Percentiles rank a stretch among this genome's conserved stretches.
phyloP scores from a whole-genome alignment of 2,888 invertebrate species.

The Drosophila helvetica region DNA sequence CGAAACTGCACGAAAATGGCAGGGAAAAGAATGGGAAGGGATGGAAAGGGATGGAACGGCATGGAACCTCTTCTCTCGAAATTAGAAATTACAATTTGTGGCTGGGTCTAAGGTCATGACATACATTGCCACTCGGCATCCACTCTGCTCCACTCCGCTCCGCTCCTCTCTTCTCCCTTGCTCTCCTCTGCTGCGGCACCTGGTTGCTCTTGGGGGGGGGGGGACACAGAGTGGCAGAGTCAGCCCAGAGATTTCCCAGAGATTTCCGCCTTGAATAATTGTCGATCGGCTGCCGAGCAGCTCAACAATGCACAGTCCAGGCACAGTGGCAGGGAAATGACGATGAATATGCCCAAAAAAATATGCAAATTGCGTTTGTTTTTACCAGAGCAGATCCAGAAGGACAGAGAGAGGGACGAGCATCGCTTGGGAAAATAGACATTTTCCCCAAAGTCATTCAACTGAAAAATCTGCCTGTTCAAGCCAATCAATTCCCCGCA shows the following conservation, averaged over 20 bases:
- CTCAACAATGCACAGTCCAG: background rate
- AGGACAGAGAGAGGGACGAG: background rate
- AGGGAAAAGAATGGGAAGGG: background rate
- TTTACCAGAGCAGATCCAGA: too few species aligned
- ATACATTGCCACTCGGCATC: constrained; percentile 48
- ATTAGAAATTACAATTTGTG: constrained; percentile 68
- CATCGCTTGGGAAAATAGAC: background rate
- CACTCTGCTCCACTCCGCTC: too few species aligned
- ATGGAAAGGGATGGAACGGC: constrained; percentile 9
- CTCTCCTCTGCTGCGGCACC: constrained; percentile 24
- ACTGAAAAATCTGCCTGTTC: background rate
- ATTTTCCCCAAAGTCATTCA: background rate
- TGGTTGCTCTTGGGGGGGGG: constrained; percentile 6
- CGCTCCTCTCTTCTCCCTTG: background rate
- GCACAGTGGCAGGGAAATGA: constrained; percentile 3
- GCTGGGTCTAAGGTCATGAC: constrained; percentile 60
- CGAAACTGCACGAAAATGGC: too few species aligned
- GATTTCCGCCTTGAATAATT: constrained; percentile 58
- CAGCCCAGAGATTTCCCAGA: constrained; percentile 41
- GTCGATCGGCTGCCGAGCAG: constrained; percentile 32
- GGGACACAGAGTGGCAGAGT: background rate
- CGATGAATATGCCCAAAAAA: background rate
- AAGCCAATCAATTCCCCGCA: too few species aligned
- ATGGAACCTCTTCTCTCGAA: constrained; percentile 18
- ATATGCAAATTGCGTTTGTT: constrained; percentile 3